Base-by-base conservation (phyloP, 2,113 vertebrate genomes). In the Herpailurus yagouaroundi region DNA sequence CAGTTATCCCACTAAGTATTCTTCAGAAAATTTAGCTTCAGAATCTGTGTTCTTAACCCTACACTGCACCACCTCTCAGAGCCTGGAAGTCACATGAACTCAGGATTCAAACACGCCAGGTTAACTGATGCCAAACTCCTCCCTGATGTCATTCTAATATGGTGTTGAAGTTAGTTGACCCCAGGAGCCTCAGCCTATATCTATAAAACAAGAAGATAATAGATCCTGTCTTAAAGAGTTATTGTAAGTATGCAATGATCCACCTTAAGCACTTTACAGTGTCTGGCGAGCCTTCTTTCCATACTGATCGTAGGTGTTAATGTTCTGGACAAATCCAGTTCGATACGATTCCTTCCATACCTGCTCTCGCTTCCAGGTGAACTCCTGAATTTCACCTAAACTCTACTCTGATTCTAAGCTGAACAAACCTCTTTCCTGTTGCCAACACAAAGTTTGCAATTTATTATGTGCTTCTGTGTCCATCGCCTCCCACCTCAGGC, bases 1-100 rank as follows among this genome's bases (percentile, higher is more conserved):
- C 8, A 68, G 4, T 18, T 6, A 25, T 5, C 60, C 18, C 38
- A 0, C 36, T 9, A 21, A 21, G 10, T 3, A 41, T 92, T 5
- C 23, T 4, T 45, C 36, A 52, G 55, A 4, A 7, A 36, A 5
- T 36, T 38, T 29, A 38, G 29, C 13, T 41, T 92, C 33, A 8
- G 8, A 4, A 19, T 29, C 29, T 29, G 48, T 36, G 29, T 25
- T 69, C 50, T 74, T 50, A 25, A 36, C 11, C 31, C 12, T 52
- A 27, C 1, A 1, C n/a, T 7, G 0, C 15, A 9, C 4, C 8
- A 38, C 21, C 31, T 69, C 9, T 31, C 25, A 73, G 4, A 63
- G 41, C 19, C 45, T 60, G 36, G 21, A 31, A 12, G 15, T 15
- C 11, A 29, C 18, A 83, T 8, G 52, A 16, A 21, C 8, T 45